These are phyloP conservation scores for Metaphire vulgaris DNA, from an alignment of 1,140 invertebrate genomes.

Conservation along the genomic window DNA sequence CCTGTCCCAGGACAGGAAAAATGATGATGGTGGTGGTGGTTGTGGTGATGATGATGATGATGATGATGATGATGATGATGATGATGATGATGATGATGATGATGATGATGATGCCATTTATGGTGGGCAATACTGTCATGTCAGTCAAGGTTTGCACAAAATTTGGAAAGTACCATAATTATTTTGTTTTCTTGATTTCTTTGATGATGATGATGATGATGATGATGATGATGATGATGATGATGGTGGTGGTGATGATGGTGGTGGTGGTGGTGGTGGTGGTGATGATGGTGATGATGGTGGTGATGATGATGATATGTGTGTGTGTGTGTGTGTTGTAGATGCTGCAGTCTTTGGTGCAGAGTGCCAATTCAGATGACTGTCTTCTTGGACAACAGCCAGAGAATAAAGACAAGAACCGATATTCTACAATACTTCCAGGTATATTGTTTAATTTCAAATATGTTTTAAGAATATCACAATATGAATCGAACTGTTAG, in stretches of 20 bases:
- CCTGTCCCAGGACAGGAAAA: no score
- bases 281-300: background rate
- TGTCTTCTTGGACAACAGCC: slow-evolving; percentile 67
- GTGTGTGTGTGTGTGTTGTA: background rate
- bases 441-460: slow-evolving; percentile 43
- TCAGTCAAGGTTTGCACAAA: no score
- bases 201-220: slow-evolving; percentile 6
- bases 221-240: slow-evolving; percentile 5
- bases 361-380: slow-evolving; percentile 4
- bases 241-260: slow-evolving; percentile 7
- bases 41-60: no score
- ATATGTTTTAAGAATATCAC: background rate
- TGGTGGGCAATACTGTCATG: no score
- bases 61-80: no score
- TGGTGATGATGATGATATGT: no score
- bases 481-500: no score
- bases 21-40: no score
- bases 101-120: no score
- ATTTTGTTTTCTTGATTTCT: background rate
- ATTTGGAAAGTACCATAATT: no score
- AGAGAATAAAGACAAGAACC: slow-evolving; percentile 91
- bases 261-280: no score
- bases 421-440: slow-evolving; percentile 86
- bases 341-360: slow-evolving; percentile 1
- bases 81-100: no score